Conservation (phyloP, 2,797 vertebrate genomes). For the Hephaestus fuliginosus region DNA sequence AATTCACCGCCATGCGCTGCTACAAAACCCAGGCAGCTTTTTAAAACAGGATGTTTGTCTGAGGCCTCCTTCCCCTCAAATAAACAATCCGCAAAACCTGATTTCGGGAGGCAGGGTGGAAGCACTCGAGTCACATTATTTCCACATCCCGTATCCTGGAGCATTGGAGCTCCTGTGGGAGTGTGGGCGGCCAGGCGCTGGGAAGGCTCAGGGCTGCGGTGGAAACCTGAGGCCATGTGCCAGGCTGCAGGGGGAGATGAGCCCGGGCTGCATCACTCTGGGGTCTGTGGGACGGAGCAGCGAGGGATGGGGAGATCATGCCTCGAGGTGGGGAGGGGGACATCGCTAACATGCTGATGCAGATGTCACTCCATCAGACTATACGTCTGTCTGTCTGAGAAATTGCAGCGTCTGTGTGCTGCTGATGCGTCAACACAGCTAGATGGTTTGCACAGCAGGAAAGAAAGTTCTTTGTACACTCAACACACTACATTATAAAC, state of each 20-base stretch:
- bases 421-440: slow-evolving; percentile 12
- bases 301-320: slow-evolving; percentile 41
- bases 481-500: background rate
- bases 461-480: background rate
- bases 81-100: slow-evolving; percentile 94
- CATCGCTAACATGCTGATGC: slow-evolving; percentile 53
- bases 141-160: slow-evolving; percentile 87
- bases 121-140: slow-evolving; percentile 86
- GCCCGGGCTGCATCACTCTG: slow-evolving; percentile 58
- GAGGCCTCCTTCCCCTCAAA: slow-evolving; percentile 93
- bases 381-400: slow-evolving; percentile 5
- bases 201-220: slow-evolving; percentile 83
- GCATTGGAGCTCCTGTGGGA: slow-evolving; percentile 76
- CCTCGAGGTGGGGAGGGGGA: slow-evolving; percentile 43
- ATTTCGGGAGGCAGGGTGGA: slow-evolving; percentile 90
- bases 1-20: slow-evolving; percentile 81
- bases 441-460: slow-evolving; percentile 10
- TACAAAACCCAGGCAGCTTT: slow-evolving; percentile 87
- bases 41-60: slow-evolving; percentile 95
- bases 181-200: slow-evolving; percentile 70
- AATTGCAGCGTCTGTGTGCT: slow-evolving; percentile 11
- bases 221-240: slow-evolving; percentile 86
- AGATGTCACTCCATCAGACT: slow-evolving; percentile 48
- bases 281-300: slow-evolving; percentile 59
- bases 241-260: slow-evolving; percentile 77